Evolutionary conservation across 2,888 invertebrate species (phyloP).

Genomic region (Lasioglossum figueresi): DNA sequence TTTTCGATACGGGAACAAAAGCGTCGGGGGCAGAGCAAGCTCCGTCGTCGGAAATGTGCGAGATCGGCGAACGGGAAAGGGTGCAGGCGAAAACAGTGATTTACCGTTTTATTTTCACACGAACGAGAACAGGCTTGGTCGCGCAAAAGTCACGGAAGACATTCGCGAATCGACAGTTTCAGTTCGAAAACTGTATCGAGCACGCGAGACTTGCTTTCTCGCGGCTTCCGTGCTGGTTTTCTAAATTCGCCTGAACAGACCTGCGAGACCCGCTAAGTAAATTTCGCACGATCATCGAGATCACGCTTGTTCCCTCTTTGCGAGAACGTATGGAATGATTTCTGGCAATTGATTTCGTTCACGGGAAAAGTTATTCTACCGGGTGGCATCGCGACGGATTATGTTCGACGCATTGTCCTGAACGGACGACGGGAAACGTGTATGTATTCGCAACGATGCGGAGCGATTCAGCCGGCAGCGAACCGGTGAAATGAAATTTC

Average conservation of each 20-base stretch:
- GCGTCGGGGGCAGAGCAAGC: slow-evolving; percentile 4
- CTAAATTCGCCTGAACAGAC: too few species aligned
- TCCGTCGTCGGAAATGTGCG: slow-evolving; percentile 21
- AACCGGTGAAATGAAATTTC: slow-evolving; percentile 40
- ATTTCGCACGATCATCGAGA: too few species aligned
- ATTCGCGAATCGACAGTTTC: slow-evolving; percentile 56
- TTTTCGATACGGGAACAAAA: slow-evolving; percentile 28
- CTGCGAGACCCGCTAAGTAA: too few species aligned
- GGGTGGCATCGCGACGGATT: slow-evolving; percentile 10
- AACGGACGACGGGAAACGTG: background rate
- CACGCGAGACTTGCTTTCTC: slow-evolving; percentile 57
- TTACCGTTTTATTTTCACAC: slow-evolving; percentile 63
- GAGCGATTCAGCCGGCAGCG: background rate
- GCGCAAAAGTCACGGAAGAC: slow-evolving; percentile 25
- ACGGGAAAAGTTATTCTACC: slow-evolving; percentile 28
- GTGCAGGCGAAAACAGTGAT: slow-evolving; percentile 44
- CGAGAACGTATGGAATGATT: too few species aligned
- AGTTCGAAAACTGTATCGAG: slow-evolving; percentile 58
- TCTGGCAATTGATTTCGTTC: slow-evolving; percentile 24
- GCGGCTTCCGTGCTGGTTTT: background rate
- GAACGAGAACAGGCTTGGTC: background rate
- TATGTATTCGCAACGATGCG: slow-evolving; percentile 22
- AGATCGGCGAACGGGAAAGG: slow-evolving; percentile 27
- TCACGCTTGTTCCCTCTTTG: too few species aligned
- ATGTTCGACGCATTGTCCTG: background rate